Evolutionary conservation across 23 tunicate genomes (phyloP).

Genomic region (Halocynthia roretzi): DNA sequence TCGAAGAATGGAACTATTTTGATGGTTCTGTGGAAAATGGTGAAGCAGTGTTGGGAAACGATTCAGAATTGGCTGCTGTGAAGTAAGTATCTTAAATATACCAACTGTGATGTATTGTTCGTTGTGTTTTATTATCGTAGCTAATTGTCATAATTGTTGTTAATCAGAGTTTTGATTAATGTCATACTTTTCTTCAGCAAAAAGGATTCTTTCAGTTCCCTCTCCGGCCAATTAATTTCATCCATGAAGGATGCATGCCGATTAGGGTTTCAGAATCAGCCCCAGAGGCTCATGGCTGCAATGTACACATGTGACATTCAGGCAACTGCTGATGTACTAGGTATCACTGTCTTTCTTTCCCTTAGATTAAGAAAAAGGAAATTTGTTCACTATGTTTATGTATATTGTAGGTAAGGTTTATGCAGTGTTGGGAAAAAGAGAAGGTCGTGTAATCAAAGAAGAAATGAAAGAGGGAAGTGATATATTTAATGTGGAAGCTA

Average conservation of each 20-base stretch:
- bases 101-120: too few relatives aligned
- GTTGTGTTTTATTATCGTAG: too few relatives aligned
- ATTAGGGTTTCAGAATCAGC: constrained; percentile 68
- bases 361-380: too few relatives aligned
- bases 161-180: too few relatives aligned
- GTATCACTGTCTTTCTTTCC: constrained; percentile 8
- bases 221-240: constrained; percentile 88
- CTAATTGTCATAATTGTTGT: too few relatives aligned
- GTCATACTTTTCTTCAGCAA: too few relatives aligned
- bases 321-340: constrained; percentile 94
- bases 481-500: constrained; percentile 70
- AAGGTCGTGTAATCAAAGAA: constrained; percentile 81
- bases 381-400: background rate
- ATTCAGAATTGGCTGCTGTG: background rate
- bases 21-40: background rate
- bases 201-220: constrained; percentile 6
- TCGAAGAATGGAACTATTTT: constrained; percentile 58
- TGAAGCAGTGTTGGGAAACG: background rate
- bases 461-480: constrained; percentile 92
- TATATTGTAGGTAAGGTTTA: constrained; percentile 73
- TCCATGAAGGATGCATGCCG: constrained; percentile 81
- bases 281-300: constrained; percentile 91
- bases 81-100: too few relatives aligned
- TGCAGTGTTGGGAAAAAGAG: constrained; percentile 83
- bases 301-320: constrained; percentile 96